phyloP scores from a whole-genome alignment of 2,888 invertebrate species.

The Chamaedrilus cognettii region DNA sequence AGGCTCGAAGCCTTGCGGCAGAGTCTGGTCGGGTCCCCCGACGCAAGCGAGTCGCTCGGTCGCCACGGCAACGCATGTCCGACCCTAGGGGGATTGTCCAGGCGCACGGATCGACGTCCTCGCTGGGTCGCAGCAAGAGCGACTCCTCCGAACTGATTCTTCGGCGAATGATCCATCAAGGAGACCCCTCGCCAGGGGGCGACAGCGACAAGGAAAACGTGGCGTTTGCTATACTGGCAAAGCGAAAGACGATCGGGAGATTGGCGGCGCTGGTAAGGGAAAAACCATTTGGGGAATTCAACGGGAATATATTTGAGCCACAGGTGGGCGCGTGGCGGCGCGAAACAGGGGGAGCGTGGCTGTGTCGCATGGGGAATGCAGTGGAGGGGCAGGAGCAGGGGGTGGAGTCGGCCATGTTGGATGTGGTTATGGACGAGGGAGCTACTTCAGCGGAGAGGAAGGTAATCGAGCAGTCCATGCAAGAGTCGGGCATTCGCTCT shows the following conservation, averaged over 20 bases:
- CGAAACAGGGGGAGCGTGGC: no score
- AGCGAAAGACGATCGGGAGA: background rate
- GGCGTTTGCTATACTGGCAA: background rate
- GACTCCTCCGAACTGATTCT: conserved; percentile 13
- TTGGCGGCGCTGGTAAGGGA: no score
- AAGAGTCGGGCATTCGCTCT: no score
- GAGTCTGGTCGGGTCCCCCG: background rate
- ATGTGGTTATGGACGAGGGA: background rate
- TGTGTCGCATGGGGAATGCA: no score
- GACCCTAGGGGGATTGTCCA: no score
- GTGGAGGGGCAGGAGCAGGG: background rate
- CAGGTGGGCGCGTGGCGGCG: no score
- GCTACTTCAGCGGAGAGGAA: background rate
- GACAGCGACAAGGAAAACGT: background rate
- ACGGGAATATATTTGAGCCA: no score
- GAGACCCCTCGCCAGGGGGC: no score
- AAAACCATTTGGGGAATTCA: no score
- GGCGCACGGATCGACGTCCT: background rate
- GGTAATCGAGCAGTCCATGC: no score
- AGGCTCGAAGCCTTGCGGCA: no score
- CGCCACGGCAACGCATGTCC: background rate
- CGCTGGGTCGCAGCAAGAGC: conserved; percentile 14
- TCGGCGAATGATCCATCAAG: background rate
- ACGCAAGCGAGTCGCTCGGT: background rate
- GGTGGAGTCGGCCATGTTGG: background rate